Base-by-base conservation (phyloP, 2,113 vertebrate genomes). In the Gymnocephalus cernua region DNA sequence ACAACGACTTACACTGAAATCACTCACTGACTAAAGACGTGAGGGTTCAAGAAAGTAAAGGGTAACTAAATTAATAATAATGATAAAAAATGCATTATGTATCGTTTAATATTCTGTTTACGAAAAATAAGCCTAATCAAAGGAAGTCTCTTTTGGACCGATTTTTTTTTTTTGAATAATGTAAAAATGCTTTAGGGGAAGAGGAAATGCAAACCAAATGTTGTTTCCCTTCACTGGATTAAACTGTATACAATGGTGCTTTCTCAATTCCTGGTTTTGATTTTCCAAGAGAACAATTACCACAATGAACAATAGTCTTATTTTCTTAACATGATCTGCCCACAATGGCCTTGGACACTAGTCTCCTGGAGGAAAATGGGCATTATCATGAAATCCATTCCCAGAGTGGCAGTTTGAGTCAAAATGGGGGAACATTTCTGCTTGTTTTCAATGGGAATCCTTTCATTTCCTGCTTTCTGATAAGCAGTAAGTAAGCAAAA, bases 381-480 rank as follows among this genome's bases (percentile, higher is more conserved):
- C 77, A 88, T 89, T 91, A 89, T 88, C 23, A 44, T 59, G 78
- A 84, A 80, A 85, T 88, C 86, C 74, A 58, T 80, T 77, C 87
- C 86, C 77, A 54, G 70, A 77, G 67, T 79, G 69, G 86, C 66
- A 68, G 77, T 68, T 79, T 75, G 62, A 78, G 86, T 89, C 67
- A 72, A 83, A 74, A 89, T 21, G 14, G 62, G 23, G 67, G 61
- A 58, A 74, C 47, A 63, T 80, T 86, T 87, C 73, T 72, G 80
- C 79, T 90, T 94, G 88, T 93, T 94, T 94, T 92, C 74, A 86
- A 90, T 90, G 81, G 77, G 73, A 91, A 94, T 93, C 92, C 92
- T 93, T 95, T 94, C 88, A 95, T 95, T 95, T 95, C 94, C 93
- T 94, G 91, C 85, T 84, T 91, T 93, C 91, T 92, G 93, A 93